Evolutionary conservation across 2,888 invertebrate genomes (phyloP).

Genomic region (Copidosoma aretas): DNA sequence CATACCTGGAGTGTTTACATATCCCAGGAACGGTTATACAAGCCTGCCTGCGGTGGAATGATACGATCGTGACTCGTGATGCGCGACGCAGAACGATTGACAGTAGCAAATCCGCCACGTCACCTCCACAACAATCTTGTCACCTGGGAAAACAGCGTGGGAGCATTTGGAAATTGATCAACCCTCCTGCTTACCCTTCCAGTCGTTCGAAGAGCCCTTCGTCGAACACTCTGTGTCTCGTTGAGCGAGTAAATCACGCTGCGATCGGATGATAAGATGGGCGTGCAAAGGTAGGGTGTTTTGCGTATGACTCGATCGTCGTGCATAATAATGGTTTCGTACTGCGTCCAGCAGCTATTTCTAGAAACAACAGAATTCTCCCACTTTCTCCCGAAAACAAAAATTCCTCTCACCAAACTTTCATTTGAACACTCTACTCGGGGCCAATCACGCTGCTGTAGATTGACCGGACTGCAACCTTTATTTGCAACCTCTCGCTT

Average conservation of each 20-base stretch:
- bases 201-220: slow-evolving; percentile 25
- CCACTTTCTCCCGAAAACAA: slow-evolving; percentile 38
- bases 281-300: slow-evolving; percentile 47
- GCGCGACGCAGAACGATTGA: slow-evolving; percentile 7
- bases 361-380: slow-evolving; percentile 53
- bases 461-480: slow-evolving; percentile 41
- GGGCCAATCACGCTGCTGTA: slow-evolving; percentile 36
- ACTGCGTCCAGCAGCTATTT: slow-evolving; percentile 37
- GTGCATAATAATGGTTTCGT: slow-evolving; percentile 40
- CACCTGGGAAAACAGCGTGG: slow-evolving; percentile 43
- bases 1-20: slow-evolving; percentile 41
- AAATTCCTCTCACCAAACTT: slow-evolving; percentile 43
- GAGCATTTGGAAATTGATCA: slow-evolving; percentile 26
- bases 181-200: slow-evolving; percentile 42
- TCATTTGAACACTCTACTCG: slow-evolving; percentile 38
- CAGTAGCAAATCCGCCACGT: slow-evolving; percentile 11
- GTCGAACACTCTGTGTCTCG: slow-evolving; percentile 26
- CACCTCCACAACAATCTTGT: background rate
- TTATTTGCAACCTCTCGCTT: slow-evolving; percentile 21
- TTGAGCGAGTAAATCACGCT: slow-evolving; percentile 22
- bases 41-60: slow-evolving; percentile 5
- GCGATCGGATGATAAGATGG: slow-evolving; percentile 43
- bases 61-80: slow-evolving; percentile 15
- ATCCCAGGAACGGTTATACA: slow-evolving; percentile 37
- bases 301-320: slow-evolving; percentile 34